phyloP scores from a whole-genome alignment of 2,113 vertebrate species.

The Galeopterus variegatus region DNA sequence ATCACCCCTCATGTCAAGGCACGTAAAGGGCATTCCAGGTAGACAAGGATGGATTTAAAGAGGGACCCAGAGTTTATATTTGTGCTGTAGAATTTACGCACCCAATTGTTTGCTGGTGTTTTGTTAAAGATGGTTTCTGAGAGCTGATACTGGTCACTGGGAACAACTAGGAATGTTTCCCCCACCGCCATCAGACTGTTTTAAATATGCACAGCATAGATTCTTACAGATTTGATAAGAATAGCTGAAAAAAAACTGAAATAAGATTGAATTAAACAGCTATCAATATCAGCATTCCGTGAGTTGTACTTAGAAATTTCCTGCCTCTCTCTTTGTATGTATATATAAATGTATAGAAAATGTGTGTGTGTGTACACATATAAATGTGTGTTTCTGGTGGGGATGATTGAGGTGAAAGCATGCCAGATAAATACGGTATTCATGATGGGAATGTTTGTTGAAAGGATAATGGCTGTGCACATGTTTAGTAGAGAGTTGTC shows the following conservation, averaged over 20 bases:
- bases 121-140: not conserved
- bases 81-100: not conserved
- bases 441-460: not conserved
- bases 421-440: not conserved
- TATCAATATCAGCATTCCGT: not conserved
- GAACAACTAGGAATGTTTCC: not conserved
- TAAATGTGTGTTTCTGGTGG: not conserved
- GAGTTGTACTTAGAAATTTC: not conserved
- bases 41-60: not conserved
- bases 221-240: not conserved
- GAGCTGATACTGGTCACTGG: not conserved
- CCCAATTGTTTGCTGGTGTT: not conserved
- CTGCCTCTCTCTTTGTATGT: not conserved
- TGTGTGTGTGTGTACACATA: not conserved
- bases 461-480: not conserved
- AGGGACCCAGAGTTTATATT: not conserved
- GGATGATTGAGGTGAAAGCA: not conserved
- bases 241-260: not conserved
- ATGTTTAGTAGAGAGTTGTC: not conserved
- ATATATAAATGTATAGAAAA: not conserved
- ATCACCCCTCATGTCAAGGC: not conserved
- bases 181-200: fast-evolving
- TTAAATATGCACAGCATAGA: not conserved
- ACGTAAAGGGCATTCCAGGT: not conserved
- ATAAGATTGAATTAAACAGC: not conserved